Conservation (phyloP, 2,888 invertebrate genomes). For the Selenia dentaria region DNA sequence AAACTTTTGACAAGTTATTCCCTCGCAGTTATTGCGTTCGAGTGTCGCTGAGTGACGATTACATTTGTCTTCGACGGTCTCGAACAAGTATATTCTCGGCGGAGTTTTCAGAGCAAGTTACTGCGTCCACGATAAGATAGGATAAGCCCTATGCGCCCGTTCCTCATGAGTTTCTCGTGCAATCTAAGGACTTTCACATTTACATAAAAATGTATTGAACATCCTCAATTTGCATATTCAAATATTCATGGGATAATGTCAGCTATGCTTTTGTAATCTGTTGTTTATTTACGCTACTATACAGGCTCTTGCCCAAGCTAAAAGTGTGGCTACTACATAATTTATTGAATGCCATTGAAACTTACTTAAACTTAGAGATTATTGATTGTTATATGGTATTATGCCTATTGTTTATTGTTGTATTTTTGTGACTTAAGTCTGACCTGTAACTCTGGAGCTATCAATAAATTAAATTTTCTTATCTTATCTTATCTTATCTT, state of each 20-base stretch:
- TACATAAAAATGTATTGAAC: constrained; percentile 40
- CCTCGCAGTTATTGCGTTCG: constrained; percentile 55
- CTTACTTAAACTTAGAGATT: too few relatives aligned
- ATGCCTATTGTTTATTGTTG: too few relatives aligned
- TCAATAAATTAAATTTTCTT: too few relatives aligned
- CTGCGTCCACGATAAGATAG: constrained; percentile 70
- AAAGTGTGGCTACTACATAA: too few relatives aligned
- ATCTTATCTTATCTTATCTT: too few relatives aligned
- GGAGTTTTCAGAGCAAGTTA: constrained; percentile 71
- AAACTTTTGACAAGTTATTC: constrained; percentile 42
- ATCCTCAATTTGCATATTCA: constrained; percentile 21
- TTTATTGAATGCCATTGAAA: too few relatives aligned
- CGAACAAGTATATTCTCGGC: constrained; percentile 64
- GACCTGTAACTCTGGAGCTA: too few relatives aligned
- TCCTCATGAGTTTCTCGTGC: constrained; percentile 60
- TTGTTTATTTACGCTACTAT: too few relatives aligned
- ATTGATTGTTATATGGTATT: too few relatives aligned
- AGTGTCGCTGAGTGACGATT: constrained; percentile 51
- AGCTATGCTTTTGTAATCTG: too few relatives aligned
- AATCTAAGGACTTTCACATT: constrained; percentile 44
- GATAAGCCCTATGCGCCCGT: constrained; percentile 69
- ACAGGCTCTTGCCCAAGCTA: too few relatives aligned
- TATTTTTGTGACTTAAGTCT: too few relatives aligned
- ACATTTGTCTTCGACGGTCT: constrained; percentile 66
- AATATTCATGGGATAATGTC: constrained; percentile 14